These are phyloP conservation scores for Dicerorhinus sumatrensis DNA, from an alignment of 2,113 vertebrate genomes.

Conservation along the genomic window DNA sequence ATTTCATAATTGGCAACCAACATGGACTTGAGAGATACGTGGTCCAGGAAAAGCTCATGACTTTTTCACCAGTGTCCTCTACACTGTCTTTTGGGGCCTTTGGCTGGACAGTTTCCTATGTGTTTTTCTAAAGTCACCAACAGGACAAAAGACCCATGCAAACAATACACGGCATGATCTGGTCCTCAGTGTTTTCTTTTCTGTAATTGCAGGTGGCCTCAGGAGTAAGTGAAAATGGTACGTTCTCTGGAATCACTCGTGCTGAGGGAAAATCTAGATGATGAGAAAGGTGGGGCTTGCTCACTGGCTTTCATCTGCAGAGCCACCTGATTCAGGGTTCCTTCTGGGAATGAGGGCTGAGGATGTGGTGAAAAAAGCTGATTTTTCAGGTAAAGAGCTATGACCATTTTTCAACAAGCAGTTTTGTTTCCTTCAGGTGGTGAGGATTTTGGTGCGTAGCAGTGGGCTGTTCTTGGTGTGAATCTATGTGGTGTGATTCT, in stretches of 20 bases:
- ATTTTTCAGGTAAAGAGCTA: background rate
- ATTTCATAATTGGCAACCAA: background rate
- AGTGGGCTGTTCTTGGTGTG: background rate
- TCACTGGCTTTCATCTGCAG: background rate
- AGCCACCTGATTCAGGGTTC: background rate
- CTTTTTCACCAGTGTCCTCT: background rate
- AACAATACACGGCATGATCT: rapidly evolving
- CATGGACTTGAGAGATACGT: background rate
- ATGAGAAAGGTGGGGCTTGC: background rate
- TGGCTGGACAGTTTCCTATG: background rate
- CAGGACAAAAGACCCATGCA: too few species aligned
- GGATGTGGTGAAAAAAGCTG: background rate
- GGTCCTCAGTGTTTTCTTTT: background rate
- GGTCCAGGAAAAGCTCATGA: background rate
- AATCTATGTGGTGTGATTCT: background rate
- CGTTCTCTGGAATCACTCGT: rapidly evolving
- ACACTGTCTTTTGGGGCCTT: too few species aligned
- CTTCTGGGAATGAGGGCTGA: background rate
- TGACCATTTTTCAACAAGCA: background rate
- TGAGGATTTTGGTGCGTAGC: background rate
- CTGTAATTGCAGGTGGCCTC: background rate
- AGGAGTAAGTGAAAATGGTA: background rate
- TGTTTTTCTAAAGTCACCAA: background rate
- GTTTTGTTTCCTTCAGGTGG: background rate
- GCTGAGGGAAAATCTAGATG: background rate